Evolutionary conservation across 2,888 invertebrate species (phyloP), one percentile per base, ranked within the genome.

Genomic region (Hemithea aestivaria): DNA sequence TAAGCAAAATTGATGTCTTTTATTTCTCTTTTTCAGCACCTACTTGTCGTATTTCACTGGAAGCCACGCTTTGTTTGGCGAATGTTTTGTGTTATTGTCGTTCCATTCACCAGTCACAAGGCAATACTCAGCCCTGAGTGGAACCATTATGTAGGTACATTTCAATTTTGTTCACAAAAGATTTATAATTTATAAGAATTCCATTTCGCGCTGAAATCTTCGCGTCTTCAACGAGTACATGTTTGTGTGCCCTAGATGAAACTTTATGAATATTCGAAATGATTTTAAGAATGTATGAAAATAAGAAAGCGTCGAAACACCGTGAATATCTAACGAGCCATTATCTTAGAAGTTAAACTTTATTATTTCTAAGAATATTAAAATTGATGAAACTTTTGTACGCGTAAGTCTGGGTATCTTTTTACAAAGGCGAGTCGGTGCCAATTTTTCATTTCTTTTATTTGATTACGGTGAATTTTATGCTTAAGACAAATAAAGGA

Each of bases 401-500:
- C 24, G 16, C 11, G 26, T 27, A 30, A 35, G 12, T 32, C 25
- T 5, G 20, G 7, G 7, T 37, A 33, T 38, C 27, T 38, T 31
- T 35, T 38, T 38, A 27, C 23, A 34, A 43, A 33, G 32, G 35
- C 31, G 35, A 29, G 28, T 25, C 16, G 23, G 34, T 20, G 21
- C 23, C 27, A 36, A 26, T 42, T 34, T 30, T 35, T 42, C 31
- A 42, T 37, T 42, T 34, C 23, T 42, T 34, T 37, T 40, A 40
- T 40, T 46, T 40, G 25, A 34, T 38, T 41, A 44, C 36, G 25
- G 33, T 35, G 51, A 55, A 57, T 59, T 69, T 65, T 54, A 62
- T 66, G 58, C 57, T 57, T 51, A 58, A 60, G 62, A 62, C 58
- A 62, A 63, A 66, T 59, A 67, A 67, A 67, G 60, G 58, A 55